A percentile compares a stretch with the other conserved stretches of the same genome.
phyloP scores from a whole-genome alignment of 2,888 invertebrate species.

The Periphyllus acericola region DNA sequence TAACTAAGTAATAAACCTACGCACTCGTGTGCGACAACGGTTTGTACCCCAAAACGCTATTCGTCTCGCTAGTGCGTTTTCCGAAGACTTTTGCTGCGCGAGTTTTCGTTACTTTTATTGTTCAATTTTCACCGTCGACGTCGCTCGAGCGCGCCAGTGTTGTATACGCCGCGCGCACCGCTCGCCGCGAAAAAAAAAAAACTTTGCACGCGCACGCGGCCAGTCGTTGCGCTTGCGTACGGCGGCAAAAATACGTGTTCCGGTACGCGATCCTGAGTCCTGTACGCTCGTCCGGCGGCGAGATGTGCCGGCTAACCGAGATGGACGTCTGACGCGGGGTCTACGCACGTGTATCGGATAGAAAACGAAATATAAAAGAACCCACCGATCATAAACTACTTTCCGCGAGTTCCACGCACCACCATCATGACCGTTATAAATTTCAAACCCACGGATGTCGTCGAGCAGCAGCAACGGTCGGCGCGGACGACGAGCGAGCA shows the following conservation, averaged over 20 bases:
- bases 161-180: neutral
- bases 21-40: no score
- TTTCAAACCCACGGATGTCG: constrained; percentile 55
- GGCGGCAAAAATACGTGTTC: neutral
- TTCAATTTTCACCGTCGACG: neutral
- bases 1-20: no score
- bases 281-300: neutral
- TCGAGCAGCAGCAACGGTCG: constrained; percentile 16
- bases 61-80: neutral
- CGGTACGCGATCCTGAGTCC: neutral
- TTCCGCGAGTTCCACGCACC: neutral
- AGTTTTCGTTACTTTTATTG: neutral
- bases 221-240: neutral
- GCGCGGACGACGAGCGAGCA: constrained; percentile 43
- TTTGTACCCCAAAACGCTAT: no score
- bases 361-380: neutral
- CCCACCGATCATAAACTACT: no score
- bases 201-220: neutral
- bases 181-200: neutral
- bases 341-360: neutral
- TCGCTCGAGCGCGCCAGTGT: neutral
- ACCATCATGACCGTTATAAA: constrained; percentile 57
- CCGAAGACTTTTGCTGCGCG: neutral
- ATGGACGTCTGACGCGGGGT: neutral
- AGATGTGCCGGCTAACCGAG: neutral